Base-by-base conservation (phyloP, 2,888 invertebrate species). In the Globia sparganii region DNA sequence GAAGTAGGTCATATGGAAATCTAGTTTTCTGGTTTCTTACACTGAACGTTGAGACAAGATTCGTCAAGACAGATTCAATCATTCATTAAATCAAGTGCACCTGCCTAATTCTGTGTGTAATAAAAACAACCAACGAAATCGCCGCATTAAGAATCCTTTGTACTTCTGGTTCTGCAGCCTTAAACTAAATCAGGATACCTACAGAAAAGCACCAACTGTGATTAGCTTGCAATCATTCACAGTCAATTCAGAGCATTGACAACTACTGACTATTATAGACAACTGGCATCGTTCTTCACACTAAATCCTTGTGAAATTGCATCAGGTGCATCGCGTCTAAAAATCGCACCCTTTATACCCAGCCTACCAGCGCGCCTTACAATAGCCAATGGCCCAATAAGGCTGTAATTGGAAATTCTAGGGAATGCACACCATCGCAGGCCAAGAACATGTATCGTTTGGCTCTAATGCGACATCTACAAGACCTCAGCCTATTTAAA, bases 391-490 rank as follows among this genome's bases (percentile, higher is more conserved):
- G 77, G 81, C 93, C 95, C 89, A 92, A 95, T 95, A 95, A 91
- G 95, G 95, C 82, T 81, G 94, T 94, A 95, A 95, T 95, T 95
- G 95, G 94, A 91, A 92, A 92, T 93, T 90, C 93, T 89, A 88
- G 91, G 87, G 91, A 92, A 92, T 90, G 91, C 91, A 84, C 88
- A 83, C 91, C 91, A 91, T 92, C 90, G 90, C 85, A 85, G 86
- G 76, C 78, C 72, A 81, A 78, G 81, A 84, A 89, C 92, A 86
- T 87, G 90, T 86, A 89, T 85, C 77, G 87, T 77, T 84, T 72
- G 77, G 82, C 74, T 87, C 89, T 91, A 91, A 91, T 91, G 91
- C 91, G 92, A 93, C 92, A 90, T 89, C 86, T 89, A 91, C 92
- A 91, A 75, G 88, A 77, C 66, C 85, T 75, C 81, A 78, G 87